These are phyloP conservation scores for Drosophila ambigua DNA, from an alignment of 1,140 invertebrate genomes.

Conservation along the genomic window DNA sequence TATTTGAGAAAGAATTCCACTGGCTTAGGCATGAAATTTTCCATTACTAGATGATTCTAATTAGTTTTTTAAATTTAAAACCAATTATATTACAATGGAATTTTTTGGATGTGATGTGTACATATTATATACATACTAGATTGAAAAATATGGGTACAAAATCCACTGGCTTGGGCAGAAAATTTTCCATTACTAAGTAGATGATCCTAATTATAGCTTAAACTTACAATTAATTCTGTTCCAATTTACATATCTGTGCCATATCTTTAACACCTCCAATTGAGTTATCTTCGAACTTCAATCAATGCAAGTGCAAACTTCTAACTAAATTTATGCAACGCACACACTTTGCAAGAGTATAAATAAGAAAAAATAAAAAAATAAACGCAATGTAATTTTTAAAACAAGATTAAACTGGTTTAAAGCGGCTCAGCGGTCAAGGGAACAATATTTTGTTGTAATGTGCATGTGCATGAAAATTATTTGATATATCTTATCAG, in stretches of 20 bases:
- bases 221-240: no score
- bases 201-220: no score
- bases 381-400: slow-evolving; percentile 37
- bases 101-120: no score
- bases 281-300: slow-evolving; percentile 24
- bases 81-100: not conserved
- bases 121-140: no score
- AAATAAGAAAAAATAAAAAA: slow-evolving; percentile 10
- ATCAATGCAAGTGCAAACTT: not conserved
- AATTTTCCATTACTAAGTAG: no score
- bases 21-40: no score
- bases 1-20: no score
- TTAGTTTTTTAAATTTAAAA: no score
- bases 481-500: slow-evolving; percentile 22
- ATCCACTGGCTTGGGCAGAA: no score
- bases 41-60: no score
- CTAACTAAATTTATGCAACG: slow-evolving; percentile 42
- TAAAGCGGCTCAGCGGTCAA: slow-evolving; percentile 39
- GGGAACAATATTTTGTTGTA: slow-evolving; percentile 56
- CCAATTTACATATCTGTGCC: no score
- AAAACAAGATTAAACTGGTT: slow-evolving; percentile 58
- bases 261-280: not conserved
- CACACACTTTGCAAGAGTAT: slow-evolving; percentile 39
- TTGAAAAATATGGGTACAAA: no score
- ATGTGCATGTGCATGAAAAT: slow-evolving; percentile 20